Evolutionary conservation across 2,888 invertebrate species (phyloP), one percentile per base, ranked within the genome.

Genomic region (Hypomecis atomaria): DNA sequence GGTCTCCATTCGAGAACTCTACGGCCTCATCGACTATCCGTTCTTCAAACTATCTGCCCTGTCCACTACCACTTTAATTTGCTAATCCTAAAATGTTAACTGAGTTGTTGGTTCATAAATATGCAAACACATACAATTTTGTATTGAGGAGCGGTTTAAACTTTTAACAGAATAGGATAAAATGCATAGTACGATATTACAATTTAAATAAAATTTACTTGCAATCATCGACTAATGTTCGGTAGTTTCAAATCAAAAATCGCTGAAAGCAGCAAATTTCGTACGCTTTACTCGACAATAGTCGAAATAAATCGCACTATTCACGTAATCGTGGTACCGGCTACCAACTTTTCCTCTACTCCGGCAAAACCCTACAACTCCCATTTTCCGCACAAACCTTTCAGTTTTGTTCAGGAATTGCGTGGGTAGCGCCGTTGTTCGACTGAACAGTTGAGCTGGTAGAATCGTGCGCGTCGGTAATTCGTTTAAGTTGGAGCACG

Each of bases 401-500:
- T 5, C 6, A 36, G 6, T 6, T 48, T 48, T 36, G 36, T 36
- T 48, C 36, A n/a, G 48, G 23, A n/a, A n/a, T n/a, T 36, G 6
- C 48, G 34, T 6, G n/a, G 7, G 48, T 48, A n/a, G 34, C 48
- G 10, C 48, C 36, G 6, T n/a, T n/a, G 11, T 6, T 3, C 3
- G 9, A 33, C 23, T 34, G 7, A 3, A 34, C 33, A 36, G 36
- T 8, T 48, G n/a, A 48, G 36, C 7, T 33, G 34, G 47, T 38
- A 8, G 11, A 11, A 9, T 9, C 6, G 77, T 71, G 75, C 74
- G 79, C 76, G 80, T 82, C 74, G 72, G 81, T 90, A 90, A 90
- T 86, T 85, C 85, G 78, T 82, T 90, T 90, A 89, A 23, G 78
- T 78, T 78, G 75, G 73, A 79, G 80, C 79, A 82, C 82, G 78